phyloP scores from a whole-genome alignment of 1,140 invertebrate genomes.

The Parasteatoda tepidariorum region DNA sequence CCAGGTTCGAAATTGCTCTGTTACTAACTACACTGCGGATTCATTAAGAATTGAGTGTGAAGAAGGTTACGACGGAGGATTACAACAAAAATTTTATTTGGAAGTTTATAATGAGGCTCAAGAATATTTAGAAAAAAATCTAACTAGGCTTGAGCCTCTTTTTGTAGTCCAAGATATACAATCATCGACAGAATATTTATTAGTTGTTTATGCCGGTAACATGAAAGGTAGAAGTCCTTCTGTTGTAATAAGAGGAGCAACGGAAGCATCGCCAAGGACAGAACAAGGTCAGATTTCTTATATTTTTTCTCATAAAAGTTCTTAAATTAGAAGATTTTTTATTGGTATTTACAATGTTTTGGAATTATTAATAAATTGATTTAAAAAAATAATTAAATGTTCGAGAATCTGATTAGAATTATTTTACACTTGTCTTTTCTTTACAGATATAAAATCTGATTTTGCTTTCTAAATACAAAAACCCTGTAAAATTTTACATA shows the following conservation, averaged over 20 bases:
- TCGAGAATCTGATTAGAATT: no score
- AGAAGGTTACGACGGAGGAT: constrained; percentile 82
- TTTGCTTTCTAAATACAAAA: background rate
- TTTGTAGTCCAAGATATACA: constrained; percentile 75
- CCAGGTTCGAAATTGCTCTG: constrained; percentile 63
- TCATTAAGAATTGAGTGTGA: constrained; percentile 79
- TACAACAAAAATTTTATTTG: constrained; percentile 83
- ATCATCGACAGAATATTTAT: constrained; percentile 79
- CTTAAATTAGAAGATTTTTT: background rate
- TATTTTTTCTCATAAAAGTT: background rate
- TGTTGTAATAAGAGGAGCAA: constrained; percentile 84
- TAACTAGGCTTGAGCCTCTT: constrained; percentile 64
- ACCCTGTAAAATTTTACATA: no score
- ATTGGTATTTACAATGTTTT: background rate
- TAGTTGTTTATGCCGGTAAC: constrained; percentile 87
- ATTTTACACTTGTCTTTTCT: background rate
- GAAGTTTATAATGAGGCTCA: constrained; percentile 79
- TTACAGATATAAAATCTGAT: background rate
- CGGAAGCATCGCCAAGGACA: constrained; percentile 67
- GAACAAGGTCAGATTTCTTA: constrained; percentile 35
- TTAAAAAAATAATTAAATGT: no score
- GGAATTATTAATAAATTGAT: background rate
- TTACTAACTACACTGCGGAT: constrained; percentile 64
- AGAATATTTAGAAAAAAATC: constrained; percentile 63
- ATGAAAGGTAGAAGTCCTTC: constrained; percentile 86